A percentile compares a stretch with the other conserved stretches of the same genome.
These are phyloP conservation scores for Fregetta grallaria DNA, from an alignment of 2,113 vertebrate genomes.

Conservation along the genomic window DNA sequence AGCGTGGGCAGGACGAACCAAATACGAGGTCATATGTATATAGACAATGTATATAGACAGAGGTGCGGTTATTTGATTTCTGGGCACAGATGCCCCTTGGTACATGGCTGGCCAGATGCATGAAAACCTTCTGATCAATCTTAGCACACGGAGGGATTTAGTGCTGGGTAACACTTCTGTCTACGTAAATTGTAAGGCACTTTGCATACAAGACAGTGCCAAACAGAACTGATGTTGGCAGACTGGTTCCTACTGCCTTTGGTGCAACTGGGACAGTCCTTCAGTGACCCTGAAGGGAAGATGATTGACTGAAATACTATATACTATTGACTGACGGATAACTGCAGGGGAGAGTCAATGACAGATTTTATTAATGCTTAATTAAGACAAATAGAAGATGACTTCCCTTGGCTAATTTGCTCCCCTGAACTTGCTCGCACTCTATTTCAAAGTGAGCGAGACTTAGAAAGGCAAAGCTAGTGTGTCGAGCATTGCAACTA, in stretches of 20 bases:
- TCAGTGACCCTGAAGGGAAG: neutral
- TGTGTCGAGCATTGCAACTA: neutral
- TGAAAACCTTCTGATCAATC: neutral
- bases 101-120: too few species aligned
- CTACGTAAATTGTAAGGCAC: neutral
- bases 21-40: neutral
- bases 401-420: neutral
- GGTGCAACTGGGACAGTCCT: neutral
- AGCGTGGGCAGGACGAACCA: neutral
- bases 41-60: accelerated
- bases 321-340: neutral
- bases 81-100: neutral
- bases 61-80: neutral
- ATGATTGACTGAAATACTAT: neutral
- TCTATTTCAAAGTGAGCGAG: neutral
- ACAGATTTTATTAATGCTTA: constrained; percentile 5
- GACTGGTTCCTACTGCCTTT: neutral
- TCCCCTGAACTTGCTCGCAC: neutral
- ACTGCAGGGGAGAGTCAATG: neutral
- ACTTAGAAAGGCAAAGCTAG: neutral
- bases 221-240: neutral
- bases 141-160: neutral
- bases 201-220: neutral
- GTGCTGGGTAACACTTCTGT: neutral
- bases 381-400: neutral